Evolutionary conservation across 2,797 vertebrate species (phyloP).

Genomic region (Xenopus petersii): DNA sequence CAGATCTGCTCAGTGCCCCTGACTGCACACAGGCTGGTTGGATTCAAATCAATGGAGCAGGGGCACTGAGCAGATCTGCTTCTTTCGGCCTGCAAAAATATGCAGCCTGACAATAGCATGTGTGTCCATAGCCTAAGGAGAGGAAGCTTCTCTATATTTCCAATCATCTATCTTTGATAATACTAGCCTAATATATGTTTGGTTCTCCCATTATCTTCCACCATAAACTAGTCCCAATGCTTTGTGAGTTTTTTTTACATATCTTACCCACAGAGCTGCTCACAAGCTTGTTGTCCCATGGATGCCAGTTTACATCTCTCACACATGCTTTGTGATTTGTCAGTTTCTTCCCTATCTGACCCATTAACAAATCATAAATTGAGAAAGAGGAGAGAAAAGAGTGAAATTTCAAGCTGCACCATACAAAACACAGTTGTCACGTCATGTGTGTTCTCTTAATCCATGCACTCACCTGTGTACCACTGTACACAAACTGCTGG

Average conservation of each 20-base stretch:
- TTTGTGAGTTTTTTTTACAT: background rate
- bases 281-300: conserved; percentile 81
- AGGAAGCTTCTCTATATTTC: too few relatives aligned
- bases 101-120: too few relatives aligned
- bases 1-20: too few relatives aligned
- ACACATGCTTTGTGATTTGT: conserved; percentile 84
- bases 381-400: conserved; percentile 7
- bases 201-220: background rate
- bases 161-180: too few relatives aligned
- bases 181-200: too few relatives aligned
- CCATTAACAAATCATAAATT: conserved; percentile 86
- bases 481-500: conserved; percentile 85
- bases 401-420: background rate
- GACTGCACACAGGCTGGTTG: too few relatives aligned
- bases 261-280: conserved; percentile 84
- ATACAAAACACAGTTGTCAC: too few relatives aligned
- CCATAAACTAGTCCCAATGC: too few relatives aligned
- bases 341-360: conserved; percentile 76
- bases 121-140: too few relatives aligned
- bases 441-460: background rate
- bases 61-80: too few relatives aligned
- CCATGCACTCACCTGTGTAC: conserved; percentile 68
- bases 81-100: too few relatives aligned
- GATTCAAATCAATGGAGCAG: too few relatives aligned
- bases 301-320: conserved; percentile 88